A percentile compares a stretch with the other conserved stretches of the same genome.
phyloP scores from a whole-genome alignment of 2,797 vertebrate species.

The Gallirallus australis region DNA sequence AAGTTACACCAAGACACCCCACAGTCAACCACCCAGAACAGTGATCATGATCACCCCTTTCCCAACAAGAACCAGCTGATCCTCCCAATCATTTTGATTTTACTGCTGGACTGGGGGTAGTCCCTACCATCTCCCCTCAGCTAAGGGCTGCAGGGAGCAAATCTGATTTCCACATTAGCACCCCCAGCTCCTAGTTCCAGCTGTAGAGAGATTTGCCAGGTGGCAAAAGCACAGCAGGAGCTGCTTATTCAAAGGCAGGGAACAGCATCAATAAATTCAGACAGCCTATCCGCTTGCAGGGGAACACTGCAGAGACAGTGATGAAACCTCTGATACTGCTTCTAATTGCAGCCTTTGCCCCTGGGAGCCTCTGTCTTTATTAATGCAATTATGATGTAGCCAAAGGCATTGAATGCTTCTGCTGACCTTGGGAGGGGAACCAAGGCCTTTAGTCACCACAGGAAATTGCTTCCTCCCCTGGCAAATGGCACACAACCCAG shows the following conservation, averaged over 20 bases:
- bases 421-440: constrained; percentile 40
- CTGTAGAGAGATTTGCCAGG: neutral
- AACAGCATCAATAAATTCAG: neutral
- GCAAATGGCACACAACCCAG: constrained; percentile 19
- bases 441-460: neutral
- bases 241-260: neutral
- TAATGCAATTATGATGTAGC: constrained; percentile 53
- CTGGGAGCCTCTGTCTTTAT: constrained; percentile 33
- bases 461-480: constrained; percentile 18
- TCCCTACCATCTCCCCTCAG: neutral
- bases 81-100: neutral
- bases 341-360: constrained; percentile 41
- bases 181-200: neutral
- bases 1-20: neutral
- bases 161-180: neutral
- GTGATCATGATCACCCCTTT: accelerated
- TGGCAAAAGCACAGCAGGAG: neutral
- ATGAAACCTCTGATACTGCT: constrained; percentile 18
- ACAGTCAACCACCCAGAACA: neutral
- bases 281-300: neutral
- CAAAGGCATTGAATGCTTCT: constrained; percentile 47
- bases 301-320: neutral
- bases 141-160: neutral
- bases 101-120: neutral
- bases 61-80: neutral